Evolutionary conservation across 2,888 invertebrate species (phyloP), one percentile per base, ranked within the genome.

Genomic region (Campoplex capitator): DNA sequence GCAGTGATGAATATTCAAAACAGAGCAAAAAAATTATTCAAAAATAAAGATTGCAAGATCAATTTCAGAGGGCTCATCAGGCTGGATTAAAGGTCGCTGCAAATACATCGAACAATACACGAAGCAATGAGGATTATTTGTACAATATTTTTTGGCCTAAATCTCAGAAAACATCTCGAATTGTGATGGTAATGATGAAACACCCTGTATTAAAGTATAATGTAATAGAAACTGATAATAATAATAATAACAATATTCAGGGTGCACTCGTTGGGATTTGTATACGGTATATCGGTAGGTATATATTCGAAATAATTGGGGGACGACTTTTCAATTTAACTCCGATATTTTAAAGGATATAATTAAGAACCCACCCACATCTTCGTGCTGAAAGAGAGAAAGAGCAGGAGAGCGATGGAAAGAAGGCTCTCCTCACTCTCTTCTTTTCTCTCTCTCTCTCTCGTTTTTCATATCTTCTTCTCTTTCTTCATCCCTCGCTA

Each of bases 271-370:
- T 68, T 16, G 18, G 68, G 42, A 68, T 68, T 68, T 68, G 68
- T 51, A n/a, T 35, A 74, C 28, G 11, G 42, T 67, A 75, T 67
- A 74, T 80, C 80, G 84, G 74, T 82, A 75, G 83, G 83, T 79
- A 84, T 90, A 92, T 90, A 92, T 91, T 90, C 89, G 89, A 91
- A 92, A 93, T 93, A 93, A 93, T 92, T 91, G 91, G 91, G 90
- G 89, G 91, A 88, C 90, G 92, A 92, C 91, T 93, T 93, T 93
- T 93, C 93, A 93, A 93, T 93, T 93, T 92, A 91, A 91, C 90
- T 91, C 88, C 88, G 91, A 93, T 93, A 93, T 93, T 93, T 93
- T 91, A 91, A 93, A 92, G 91, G 91, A 92, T 92, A 93, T 93
- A 92, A 93, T 93, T 93, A 93, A 93, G 91, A 91, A 87, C 90